Base-by-base conservation (phyloP, 1,140 invertebrate genomes). In the Cyclargus thomasi region DNA sequence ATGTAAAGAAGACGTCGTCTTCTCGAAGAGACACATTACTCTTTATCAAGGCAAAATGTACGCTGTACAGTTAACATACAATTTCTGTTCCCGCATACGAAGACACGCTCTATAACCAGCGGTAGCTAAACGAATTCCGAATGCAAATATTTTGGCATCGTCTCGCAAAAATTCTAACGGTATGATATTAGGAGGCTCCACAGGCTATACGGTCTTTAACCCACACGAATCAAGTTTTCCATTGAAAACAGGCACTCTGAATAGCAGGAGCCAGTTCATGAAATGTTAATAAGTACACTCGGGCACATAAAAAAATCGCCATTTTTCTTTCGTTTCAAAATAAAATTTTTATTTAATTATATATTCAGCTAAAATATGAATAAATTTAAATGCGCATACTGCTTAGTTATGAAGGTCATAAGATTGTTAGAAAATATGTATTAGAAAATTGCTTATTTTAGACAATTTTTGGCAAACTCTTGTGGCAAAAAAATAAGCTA, bases 131-230 rank as follows among this genome's bases (percentile, higher is more conserved):
- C n/a, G 6, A 29, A 47, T 18, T 65, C 21, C 16, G 18, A 47
- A 18, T 47, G 35, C 17, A 18, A 65, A 16, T 20, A 22, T 47
- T 29, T 65, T 65, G 63, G 35, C 35, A 47, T n/a, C 36, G 63
- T 47, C 7, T 53, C 63, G 63, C 18, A 29, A 29, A 1, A 29
- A 47, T 47, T 47, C 29, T 53, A 53, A 22, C 39, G 62, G 21
- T 6, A n/a, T 35, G 11, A 35, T 8, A 29, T 29, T 29, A 29
- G 5, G 29, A 29, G 29, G 29, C 2, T 29, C 29, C 29, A 7
- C 29, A 29, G 6, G 53, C 66, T 66, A 63, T 64, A 39, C 35
- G 70, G 64, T 72, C 67, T 62, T 69, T 72, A 69, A 72, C 70
- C 70, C 63, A 63, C 16, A 1, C 39, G 53, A 11, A 23, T 47